These are phyloP conservation scores for Amphiduros pacificus DNA, from an alignment of 2,888 invertebrate species.

Conservation along the genomic window DNA sequence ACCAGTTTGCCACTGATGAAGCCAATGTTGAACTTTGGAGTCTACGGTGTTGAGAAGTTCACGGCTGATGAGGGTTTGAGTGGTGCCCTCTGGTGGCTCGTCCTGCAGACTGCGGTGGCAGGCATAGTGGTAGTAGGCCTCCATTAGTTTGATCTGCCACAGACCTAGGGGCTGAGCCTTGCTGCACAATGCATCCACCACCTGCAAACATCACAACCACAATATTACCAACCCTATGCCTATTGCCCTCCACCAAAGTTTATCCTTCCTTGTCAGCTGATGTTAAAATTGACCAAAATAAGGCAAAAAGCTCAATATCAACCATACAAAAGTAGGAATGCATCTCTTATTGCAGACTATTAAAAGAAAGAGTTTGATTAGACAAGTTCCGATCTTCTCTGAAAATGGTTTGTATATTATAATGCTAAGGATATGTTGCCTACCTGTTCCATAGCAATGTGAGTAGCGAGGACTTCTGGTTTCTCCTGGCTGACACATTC, in stretches of 20 bases:
- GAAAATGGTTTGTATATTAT: no score
- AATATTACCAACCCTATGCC: not conserved
- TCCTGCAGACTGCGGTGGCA: not conserved
- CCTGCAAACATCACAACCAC: not conserved
- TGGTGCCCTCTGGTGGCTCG: not conserved
- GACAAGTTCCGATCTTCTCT: no score
- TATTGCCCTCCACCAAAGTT: not conserved
- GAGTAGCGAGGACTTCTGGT: slow-evolving; percentile 49
- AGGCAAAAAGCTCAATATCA: no score
- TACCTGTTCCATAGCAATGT: slow-evolving; percentile 47
- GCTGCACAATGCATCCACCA: not conserved
- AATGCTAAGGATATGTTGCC: not conserved
- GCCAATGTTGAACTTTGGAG: slow-evolving; percentile 13
- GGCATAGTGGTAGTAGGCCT: slow-evolving; percentile 20
- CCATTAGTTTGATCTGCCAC: slow-evolving; percentile 25
- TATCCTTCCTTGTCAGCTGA: not conserved
- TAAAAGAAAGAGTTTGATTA: no score
- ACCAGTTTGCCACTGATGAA: slow-evolving; percentile 1
- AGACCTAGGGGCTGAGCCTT: slow-evolving; percentile 12
- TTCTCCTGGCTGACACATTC: slow-evolving; percentile 56
- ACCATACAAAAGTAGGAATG: no score
- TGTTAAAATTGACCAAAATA: no score
- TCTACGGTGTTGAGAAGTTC: slow-evolving; percentile 17
- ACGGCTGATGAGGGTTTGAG: slow-evolving; percentile 12
- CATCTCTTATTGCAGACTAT: no score